Conservation (phyloP, 2,888 invertebrate species). For the Trachelus iudaicus region DNA sequence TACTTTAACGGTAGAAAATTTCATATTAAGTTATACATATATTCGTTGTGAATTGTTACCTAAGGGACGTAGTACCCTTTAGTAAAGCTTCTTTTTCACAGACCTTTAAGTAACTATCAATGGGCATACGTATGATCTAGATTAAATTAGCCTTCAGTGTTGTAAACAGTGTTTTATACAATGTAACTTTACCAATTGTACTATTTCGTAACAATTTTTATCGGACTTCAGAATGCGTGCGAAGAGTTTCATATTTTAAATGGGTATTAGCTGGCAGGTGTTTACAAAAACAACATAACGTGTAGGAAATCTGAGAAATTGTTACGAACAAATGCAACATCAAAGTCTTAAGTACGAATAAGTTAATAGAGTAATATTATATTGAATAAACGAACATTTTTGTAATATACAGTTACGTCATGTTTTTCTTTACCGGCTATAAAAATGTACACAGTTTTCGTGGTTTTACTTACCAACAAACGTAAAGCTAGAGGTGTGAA, state of each 20-base stretch:
- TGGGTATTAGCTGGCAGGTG: not conserved
- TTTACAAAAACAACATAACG: not conserved
- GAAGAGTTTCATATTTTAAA: not conserved
- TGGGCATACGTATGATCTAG: not conserved
- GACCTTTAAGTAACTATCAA: not conserved
- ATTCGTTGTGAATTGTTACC: not conserved
- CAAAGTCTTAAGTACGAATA: not conserved
- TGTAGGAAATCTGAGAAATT: not conserved
- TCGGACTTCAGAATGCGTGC: not conserved
- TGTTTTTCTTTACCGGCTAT: not conserved
- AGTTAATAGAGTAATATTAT: not conserved
- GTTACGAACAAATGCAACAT: not conserved
- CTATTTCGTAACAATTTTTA: not conserved
- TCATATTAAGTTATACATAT: not conserved
- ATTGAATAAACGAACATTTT: slow-evolving; percentile 1
- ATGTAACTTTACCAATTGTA: not conserved
- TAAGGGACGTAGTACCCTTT: not conserved
- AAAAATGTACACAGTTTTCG: not conserved
- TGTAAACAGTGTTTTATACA: not conserved
- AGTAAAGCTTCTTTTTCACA: not conserved
- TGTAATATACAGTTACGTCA: not conserved
- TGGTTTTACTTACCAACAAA: not conserved
- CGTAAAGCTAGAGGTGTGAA: not conserved
- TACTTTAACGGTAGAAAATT: not conserved
- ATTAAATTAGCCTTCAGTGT: not conserved